Evolutionary conservation across 2,113 vertebrate genomes (phyloP).

Genomic region (Mus musculus): DNA sequence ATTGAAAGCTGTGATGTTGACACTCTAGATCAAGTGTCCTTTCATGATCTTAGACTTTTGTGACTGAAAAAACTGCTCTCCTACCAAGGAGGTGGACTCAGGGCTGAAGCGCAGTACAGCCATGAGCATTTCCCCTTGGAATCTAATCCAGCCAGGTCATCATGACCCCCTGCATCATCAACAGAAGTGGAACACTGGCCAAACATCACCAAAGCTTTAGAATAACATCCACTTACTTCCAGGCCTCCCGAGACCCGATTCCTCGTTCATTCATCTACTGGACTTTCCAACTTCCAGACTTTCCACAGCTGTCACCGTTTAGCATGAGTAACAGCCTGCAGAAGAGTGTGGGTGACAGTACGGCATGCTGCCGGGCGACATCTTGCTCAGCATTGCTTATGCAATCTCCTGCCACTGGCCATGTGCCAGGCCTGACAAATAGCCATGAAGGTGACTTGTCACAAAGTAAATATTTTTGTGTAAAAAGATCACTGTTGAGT

Average conservation of each 20-base stretch:
- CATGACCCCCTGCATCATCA: neutral
- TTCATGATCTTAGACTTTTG: neutral
- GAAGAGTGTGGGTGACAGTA: constrained; percentile 20
- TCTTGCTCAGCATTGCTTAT: constrained; percentile 55
- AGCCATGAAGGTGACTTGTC: constrained; percentile 74
- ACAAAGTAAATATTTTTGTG: constrained; percentile 6
- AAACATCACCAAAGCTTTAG: neutral
- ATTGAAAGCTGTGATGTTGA: neutral
- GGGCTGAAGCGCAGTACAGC: neutral
- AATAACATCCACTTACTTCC: neutral
- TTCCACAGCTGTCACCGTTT: constrained; percentile 24
- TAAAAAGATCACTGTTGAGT: neutral
- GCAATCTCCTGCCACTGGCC: constrained; percentile 27
- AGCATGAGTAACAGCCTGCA: constrained; percentile 16
- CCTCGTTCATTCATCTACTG: neutral
- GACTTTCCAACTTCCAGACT: neutral
- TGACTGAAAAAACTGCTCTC: neutral
- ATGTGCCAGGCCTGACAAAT: constrained; percentile 50
- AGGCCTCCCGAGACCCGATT: neutral
- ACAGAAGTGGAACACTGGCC: neutral
- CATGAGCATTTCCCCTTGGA: neutral
- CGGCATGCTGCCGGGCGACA: constrained; percentile 39
- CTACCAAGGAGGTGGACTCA: neutral
- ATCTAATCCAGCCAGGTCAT: neutral
- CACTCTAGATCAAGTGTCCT: neutral